Evolutionary conservation across 2,113 vertebrate genomes (phyloP), one percentile per base, ranked within the genome.

Genomic region (Chrysemys picta): DNA sequence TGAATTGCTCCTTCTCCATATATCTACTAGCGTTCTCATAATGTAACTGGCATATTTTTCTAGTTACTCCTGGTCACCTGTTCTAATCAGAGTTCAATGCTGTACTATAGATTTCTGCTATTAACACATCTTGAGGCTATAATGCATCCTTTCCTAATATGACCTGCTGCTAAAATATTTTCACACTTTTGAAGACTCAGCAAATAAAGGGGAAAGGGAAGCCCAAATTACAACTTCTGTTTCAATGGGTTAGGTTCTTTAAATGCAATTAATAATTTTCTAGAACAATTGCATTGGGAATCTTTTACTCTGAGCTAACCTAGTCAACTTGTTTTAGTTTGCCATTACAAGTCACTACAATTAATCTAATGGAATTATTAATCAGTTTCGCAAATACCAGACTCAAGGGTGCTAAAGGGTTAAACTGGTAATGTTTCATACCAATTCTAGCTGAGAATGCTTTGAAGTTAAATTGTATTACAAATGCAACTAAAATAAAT

Each of bases 281-380:
- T 80, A 69, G 72, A 57, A 94, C 14, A 24, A 82, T 27, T 91
- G 90, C 29, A 80, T 76, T 83, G 82, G 42, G 35, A 89, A 10
- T 82, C 90, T 65, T 90, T 93, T 69, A 45, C 91, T 56, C 42
- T 80, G 57, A 93, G 81, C 78, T 93, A 96, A 91, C 56, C 49
- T 81, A 75, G 83, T 4, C 89, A 42, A 75, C 24, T 75, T 75
- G n/a, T n/a, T 75, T 38, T 75, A 19, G n/a, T 75, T 75, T 42
- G 19, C 19, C 10, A 42, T 42, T 75, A 42, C 62, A 75, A 21
- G n/a, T 75, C n/a, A 42, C 72, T 42, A 75, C 84, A 85, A 93
- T 53, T 45, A 91, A 94, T 80, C 72, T 53, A 62, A 69, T 49
- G 50, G 82, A 31, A 93, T 10, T 82, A 89, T 65, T 91, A 21